Evolutionary conservation across 1,140 invertebrate species (phyloP).

Genomic region (Mactra quadrangularis): DNA sequence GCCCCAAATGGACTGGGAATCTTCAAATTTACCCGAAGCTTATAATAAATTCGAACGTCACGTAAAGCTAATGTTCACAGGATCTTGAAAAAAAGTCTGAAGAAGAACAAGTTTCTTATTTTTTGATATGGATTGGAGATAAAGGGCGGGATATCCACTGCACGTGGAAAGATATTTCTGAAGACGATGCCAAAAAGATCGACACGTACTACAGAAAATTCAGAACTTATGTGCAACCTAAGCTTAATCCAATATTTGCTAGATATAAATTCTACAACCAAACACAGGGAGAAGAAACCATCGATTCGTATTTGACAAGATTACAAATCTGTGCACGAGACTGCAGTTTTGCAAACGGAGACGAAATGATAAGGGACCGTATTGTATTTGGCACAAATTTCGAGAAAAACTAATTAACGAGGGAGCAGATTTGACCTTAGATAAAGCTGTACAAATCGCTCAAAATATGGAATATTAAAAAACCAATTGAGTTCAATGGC

Average conservation of each 20-base stretch:
- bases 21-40: conserved; percentile 12
- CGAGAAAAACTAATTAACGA: conserved; percentile 51
- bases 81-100: neutral
- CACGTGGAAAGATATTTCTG: too few relatives aligned
- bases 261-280: conserved; percentile 23
- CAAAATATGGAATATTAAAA: conserved; percentile 55
- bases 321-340: conserved; percentile 36
- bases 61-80: neutral
- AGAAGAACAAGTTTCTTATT: neutral
- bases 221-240: conserved; percentile 18
- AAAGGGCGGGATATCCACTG: neutral
- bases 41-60: conserved; percentile 17
- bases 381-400: conserved; percentile 55
- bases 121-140: too few relatives aligned
- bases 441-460: conserved; percentile 63
- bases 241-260: conserved; percentile 10
- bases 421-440: conserved; percentile 37
- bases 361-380: conserved; percentile 62
- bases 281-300: neutral
- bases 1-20: conserved; percentile 30
- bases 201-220: conserved; percentile 7
- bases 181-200: neutral
- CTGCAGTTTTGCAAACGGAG: conserved; percentile 41
- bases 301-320: conserved; percentile 28
- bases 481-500: conserved; percentile 53